Evolutionary conservation across 2,888 invertebrate genomes (phyloP), one percentile per base, ranked within the genome.

Genomic region (Morpho achilles): DNA sequence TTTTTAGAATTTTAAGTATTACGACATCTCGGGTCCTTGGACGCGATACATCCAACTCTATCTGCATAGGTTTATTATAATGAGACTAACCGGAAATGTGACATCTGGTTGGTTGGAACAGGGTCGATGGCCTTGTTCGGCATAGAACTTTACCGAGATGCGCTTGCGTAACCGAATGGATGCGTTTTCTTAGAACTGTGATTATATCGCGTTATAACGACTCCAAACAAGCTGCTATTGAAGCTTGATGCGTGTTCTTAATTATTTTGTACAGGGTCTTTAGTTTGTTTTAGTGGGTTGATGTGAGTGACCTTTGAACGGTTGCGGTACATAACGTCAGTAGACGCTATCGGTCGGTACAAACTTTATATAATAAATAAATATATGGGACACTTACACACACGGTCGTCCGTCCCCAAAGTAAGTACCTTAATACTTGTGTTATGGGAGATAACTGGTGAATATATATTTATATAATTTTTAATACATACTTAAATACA

Each of bases 71-170:
- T 61, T 61, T 61, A 56, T 61, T 63, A 64, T 50, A 66, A 65
- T 60, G 63, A 61, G 65, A 62, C 61, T 63, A 67, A 67, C 67
- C 67, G 68, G 68, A 67, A 67, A 63, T 57, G 61, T 63, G 67
- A 68, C 67, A 68, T 65, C 64, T 68, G 67, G 67, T 53, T 40
- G 57, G 59, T 41, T 62, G 50, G 57, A 64, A 59, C 62, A 49
- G 67, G 74, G 73, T 76, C 76, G 72, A 70, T 56, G 73, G 60
- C 71, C 76, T 66, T 64, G 58, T 73, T 70, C 64, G 67, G 66
- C 65, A 63, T 65, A 66, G 62, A 63, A 64, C 62, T 62, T 55
- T 64, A 66, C 62, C 46, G 67, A 72, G 76, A 70, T 75, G 74
- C 67, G 69, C 64, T 64, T 55, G 54, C 69, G 69, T 69, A 70